Conservation (phyloP, 2,113 vertebrate genomes). For the Laticauda laticaudata region DNA sequence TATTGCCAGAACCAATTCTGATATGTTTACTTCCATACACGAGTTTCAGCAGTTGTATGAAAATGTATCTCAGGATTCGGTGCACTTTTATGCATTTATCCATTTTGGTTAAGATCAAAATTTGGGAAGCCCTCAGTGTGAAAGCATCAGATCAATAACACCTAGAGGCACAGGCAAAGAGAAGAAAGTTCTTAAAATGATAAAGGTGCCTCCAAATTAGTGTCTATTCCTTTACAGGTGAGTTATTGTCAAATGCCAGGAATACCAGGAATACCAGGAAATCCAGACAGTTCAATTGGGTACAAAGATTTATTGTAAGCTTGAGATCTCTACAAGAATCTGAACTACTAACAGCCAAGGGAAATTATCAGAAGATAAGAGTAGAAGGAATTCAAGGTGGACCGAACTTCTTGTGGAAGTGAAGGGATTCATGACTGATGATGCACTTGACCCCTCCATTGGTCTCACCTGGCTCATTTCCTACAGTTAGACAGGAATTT, state of each 20-base stretch:
- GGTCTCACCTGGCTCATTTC: background rate
- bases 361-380: background rate
- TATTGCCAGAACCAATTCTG: background rate
- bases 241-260: background rate
- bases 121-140: background rate
- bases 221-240: background rate
- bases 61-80: background rate
- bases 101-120: background rate
- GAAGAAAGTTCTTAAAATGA: background rate
- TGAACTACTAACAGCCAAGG: background rate
- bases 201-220: background rate
- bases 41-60: background rate
- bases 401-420: background rate
- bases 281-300: background rate
- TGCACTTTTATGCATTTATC: background rate
- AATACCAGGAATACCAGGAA: background rate
- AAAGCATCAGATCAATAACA: background rate
- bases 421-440: background rate
- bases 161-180: background rate
- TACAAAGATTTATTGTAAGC: background rate
- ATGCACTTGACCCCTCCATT: background rate
- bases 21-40: background rate
- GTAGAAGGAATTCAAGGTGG: background rate
- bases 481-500: background rate
- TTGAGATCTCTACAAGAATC: background rate